Percentiles rank a stretch among this genome's conserved stretches.
These are phyloP conservation scores for Agrochola macilenta DNA, from an alignment of 2,888 invertebrate genomes.

Conservation along the genomic window DNA sequence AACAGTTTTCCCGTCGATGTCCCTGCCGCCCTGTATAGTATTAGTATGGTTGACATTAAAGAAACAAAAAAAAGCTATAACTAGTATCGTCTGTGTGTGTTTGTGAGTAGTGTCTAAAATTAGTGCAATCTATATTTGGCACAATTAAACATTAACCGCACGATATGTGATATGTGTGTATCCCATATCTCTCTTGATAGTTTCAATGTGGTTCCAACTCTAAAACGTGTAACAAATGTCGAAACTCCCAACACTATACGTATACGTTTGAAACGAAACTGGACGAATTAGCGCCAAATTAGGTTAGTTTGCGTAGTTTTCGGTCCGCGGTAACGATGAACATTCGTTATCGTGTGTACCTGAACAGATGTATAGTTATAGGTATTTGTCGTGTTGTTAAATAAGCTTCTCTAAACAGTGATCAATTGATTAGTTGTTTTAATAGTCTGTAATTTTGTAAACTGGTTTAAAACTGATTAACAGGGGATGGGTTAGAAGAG, in stretches of 20 bases:
- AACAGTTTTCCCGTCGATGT: no score
- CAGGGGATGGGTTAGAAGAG: no score
- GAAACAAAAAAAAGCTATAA: neutral
- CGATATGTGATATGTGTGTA: neutral
- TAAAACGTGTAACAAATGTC: constrained; percentile 19
- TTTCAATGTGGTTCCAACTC: constrained; percentile 11
- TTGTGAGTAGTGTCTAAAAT: neutral
- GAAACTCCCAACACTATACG: neutral
- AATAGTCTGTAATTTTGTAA: neutral
- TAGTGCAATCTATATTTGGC: neutral
- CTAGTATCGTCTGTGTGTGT: neutral
- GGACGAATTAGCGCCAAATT: constrained; percentile 45
- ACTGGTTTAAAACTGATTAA: neutral
- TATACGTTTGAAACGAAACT: constrained; percentile 18
- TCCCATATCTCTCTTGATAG: constrained; percentile 1
- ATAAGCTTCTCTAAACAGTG: neutral
- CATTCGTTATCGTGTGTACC: constrained; percentile 34
- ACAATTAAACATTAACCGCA: neutral
- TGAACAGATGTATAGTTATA: neutral
- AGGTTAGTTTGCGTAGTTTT: constrained; percentile 51
- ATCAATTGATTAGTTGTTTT: constrained; percentile 16
- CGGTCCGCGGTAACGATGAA: constrained; percentile 35
- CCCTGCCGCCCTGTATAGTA: no score
- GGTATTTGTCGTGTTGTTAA: neutral
- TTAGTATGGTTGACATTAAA: no score